phyloP scores from a whole-genome alignment of 2,888 invertebrate genomes.

The Nudaria mundana region DNA sequence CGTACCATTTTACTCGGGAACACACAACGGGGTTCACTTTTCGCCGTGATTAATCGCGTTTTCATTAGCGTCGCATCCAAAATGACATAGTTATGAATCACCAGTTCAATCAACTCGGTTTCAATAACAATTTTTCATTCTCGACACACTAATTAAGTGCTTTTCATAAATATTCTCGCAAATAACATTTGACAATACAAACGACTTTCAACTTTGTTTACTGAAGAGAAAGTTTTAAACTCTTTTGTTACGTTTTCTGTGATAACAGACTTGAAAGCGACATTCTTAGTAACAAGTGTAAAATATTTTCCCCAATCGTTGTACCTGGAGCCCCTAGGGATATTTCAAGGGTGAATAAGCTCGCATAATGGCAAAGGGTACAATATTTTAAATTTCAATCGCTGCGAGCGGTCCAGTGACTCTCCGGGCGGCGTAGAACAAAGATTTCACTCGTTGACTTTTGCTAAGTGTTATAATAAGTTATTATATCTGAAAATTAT shows the following conservation, averaged over 20 bases:
- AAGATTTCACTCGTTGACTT: constrained; percentile 74
- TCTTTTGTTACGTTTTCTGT: constrained; percentile 40
- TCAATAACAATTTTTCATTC: constrained; percentile 81
- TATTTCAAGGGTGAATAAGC: constrained; percentile 83
- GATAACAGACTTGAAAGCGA: constrained; percentile 69
- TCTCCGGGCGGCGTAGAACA: constrained; percentile 66
- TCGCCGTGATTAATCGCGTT: constrained; percentile 66
- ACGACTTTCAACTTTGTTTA: constrained; percentile 46
- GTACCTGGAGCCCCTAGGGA: constrained; percentile 80
- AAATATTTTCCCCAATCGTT: constrained; percentile 80
- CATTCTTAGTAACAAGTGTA: constrained; percentile 81
- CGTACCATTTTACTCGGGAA: constrained; percentile 50
- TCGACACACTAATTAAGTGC: constrained; percentile 80
- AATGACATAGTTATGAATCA: constrained; percentile 79
- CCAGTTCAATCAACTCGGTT: constrained; percentile 77
- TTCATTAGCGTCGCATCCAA: constrained; percentile 74
- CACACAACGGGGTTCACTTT: constrained; percentile 35
- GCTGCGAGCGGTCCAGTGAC: constrained; percentile 75
- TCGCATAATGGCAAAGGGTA: constrained; percentile 82
- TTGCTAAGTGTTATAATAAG: constrained; percentile 70
- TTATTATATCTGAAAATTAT: constrained; percentile 57
- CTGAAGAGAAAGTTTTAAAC: constrained; percentile 35
- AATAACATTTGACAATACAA: constrained; percentile 24
- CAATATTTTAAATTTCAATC: constrained; percentile 82
- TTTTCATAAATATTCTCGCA: constrained; percentile 71